Evolutionary conservation across 2,888 invertebrate genomes (phyloP), one percentile per base, ranked within the genome.

Genomic region (Melanophora roralis): DNA sequence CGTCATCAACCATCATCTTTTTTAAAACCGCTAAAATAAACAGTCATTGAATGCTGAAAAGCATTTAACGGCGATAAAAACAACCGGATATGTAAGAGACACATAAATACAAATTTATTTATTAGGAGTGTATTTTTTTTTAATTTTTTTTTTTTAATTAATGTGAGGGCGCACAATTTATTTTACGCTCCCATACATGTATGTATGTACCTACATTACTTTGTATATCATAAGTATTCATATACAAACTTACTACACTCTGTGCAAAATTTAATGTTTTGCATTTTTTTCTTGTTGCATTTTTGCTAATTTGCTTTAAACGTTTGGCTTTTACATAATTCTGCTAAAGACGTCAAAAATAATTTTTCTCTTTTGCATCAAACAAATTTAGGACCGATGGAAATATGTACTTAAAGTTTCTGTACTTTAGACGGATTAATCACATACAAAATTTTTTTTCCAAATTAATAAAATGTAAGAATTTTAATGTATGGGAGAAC

Each of bases 61-160:
- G 38, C 60, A 75, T 62, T 74, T 55, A 71, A 67, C 47, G 49
- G 32, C 19, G n/a, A 53, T 7, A 51, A 43, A 21, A 21, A 38
- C 62, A 55, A 60, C 60, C 75, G 78, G 78, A 79, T 79, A 79
- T 75, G 60, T 36, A 67, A 62, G 53, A 71, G 71, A 75, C 79
- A 71, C 45, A 78, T 62, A 16, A n/a, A n/a, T 27, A 27, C 3
- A 27, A 27, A 27, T 6, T 27, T 27, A 5, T 27, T 27, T 27
- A 5, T 27, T 19, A 7, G 7, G 11, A 23, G 11, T 32, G 16
- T 27, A 27, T 27, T 5, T 5, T 3, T 27, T 5, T 27, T 27
- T 16, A 0, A 21, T 11, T 40, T 23, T 43, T 34, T 43, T 34
- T 40, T 16, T 12, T 27, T n/a, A 55, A 72, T 62, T 27, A 40